Conservation (phyloP, 92 coral and sea anemone genomes). For the Epizoanthus scotinus region DNA sequence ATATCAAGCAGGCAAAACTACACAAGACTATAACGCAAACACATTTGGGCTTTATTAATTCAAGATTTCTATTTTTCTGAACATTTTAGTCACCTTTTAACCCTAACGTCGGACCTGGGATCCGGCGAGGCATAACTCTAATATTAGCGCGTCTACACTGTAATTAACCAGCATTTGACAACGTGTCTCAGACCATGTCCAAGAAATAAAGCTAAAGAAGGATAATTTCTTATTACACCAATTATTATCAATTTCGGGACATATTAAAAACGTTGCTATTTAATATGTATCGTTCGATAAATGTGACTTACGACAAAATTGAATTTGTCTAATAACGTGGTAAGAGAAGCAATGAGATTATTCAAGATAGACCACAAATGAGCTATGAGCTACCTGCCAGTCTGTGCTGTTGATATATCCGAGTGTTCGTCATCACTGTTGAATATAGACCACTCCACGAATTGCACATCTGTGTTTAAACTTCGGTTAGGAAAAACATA, state of each 20-base stretch:
- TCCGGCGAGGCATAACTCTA: too few relatives aligned
- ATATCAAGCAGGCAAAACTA: neutral
- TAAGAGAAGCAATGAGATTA: conserved; percentile 23
- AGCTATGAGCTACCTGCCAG: neutral
- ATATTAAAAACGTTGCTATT: conserved; percentile 9
- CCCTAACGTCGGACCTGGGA: neutral
- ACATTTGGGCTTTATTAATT: conserved; percentile 2
- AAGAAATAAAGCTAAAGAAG: neutral
- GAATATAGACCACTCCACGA: too few relatives aligned
- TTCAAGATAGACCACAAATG: neutral
- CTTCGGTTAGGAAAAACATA: too few relatives aligned
- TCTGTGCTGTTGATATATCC: neutral
- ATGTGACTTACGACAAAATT: neutral
- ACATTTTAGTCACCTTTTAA: conserved; percentile 6
- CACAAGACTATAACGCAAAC: neutral
- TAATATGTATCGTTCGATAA: conserved; percentile 1
- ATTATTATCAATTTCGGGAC: conserved; percentile 13
- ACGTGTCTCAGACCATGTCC: neutral
- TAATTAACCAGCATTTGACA: neutral
- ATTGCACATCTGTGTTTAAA: too few relatives aligned
- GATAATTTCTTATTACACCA: conserved; percentile 14
- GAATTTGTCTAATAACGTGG: neutral
- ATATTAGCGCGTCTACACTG: neutral
- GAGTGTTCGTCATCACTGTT: too few relatives aligned
- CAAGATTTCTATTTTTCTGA: too few relatives aligned